Base-by-base conservation (phyloP, 2,888 invertebrate genomes). In the Volucella zonaria region DNA sequence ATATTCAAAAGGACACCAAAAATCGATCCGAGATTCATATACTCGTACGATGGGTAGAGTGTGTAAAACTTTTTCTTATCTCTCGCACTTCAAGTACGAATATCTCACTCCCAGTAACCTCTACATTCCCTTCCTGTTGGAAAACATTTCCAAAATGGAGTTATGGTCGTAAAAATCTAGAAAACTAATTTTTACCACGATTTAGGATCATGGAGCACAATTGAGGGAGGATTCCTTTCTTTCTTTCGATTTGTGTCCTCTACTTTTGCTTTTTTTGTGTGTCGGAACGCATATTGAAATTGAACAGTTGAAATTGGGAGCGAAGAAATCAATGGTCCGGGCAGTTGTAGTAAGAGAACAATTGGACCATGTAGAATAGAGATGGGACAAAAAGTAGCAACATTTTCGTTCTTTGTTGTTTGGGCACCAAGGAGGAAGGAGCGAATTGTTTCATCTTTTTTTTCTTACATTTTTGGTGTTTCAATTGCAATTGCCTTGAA, bases 311-410 rank as follows among this genome's bases (percentile, higher is more conserved):
- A 75, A 76, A 76, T 51, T 64, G 73, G 62, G 38, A 75, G 58
- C 31, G 40, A 43, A 68, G 59, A 54, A 81, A 83, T 62, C 85
- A 81, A 85, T 76, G 85, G 62, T 47, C 81, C 85, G 71, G 14
- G 51, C 74, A 80, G 64, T 74, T 45, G 51, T 58, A 62, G 59
- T 14, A 54, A 51, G 31, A 51, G 12, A 70, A 2, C 75, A 51
- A 75, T 59, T 81, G 68, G 68, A 76, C 81, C 81, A 68, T 73
- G 51, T n/a, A 67, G 42, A 67, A 67, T 31, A 76, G 52, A 70
- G 61, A 83, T 66, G 61, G 59, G 59, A 67, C 80, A 67, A 66
- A 80, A 81, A 85, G 85, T 81, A 68, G 85, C 71, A 80, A 75
- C 71, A 85, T 81, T 67, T 62, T 76, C 64, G 62, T 71, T 64